Evolutionary conservation across 2,888 invertebrate genomes (phyloP).

Genomic region (Lepidochrysops patricia): DNA sequence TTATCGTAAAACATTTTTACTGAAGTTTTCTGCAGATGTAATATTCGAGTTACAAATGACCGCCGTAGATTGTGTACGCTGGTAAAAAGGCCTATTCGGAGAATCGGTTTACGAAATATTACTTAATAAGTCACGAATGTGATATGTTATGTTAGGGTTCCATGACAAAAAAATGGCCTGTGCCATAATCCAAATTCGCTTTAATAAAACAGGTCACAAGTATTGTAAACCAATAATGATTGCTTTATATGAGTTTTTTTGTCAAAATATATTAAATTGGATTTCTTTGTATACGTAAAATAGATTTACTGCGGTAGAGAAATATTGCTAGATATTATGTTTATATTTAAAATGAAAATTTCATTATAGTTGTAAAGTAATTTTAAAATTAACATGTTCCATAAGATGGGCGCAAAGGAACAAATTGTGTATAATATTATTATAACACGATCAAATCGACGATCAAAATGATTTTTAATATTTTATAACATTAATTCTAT

Average conservation of each 20-base stretch:
- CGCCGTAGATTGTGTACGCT: background rate
- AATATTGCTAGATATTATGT: background rate
- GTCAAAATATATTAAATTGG: background rate
- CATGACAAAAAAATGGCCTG: conserved; percentile 2
- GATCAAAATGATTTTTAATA: background rate
- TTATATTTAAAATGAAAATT: background rate
- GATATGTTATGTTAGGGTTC: background rate
- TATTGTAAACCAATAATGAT: background rate
- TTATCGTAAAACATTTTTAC: no score
- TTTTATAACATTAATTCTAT: background rate
- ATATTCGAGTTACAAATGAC: background rate
- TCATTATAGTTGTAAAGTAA: background rate
- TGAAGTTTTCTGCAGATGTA: background rate
- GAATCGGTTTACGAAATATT: background rate
- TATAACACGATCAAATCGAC: background rate
- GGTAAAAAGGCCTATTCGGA: background rate
- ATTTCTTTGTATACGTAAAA: background rate
- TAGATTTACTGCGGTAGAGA: background rate
- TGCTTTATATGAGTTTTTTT: background rate
- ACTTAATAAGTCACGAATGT: conserved; percentile 6
- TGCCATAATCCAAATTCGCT: background rate
- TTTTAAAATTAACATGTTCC: background rate
- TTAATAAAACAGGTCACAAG: background rate
- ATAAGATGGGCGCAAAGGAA: background rate
- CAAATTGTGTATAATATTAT: background rate